Conservation (phyloP, 2,888 invertebrate species). For the Antitype chi region DNA sequence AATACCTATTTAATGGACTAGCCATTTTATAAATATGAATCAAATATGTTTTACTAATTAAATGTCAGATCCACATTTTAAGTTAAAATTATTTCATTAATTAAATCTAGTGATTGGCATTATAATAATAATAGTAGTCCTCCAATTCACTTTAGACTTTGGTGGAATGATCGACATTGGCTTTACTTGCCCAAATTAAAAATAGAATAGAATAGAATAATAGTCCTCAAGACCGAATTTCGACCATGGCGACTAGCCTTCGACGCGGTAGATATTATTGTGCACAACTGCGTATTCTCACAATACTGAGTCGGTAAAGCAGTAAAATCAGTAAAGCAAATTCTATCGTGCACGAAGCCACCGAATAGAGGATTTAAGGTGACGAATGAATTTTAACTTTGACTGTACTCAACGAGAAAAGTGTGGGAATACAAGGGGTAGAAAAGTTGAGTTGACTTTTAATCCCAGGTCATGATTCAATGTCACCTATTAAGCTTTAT, state of each 20-base stretch:
- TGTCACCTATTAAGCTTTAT: background rate
- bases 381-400: background rate
- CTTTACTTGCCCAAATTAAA: too few relatives aligned
- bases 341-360: background rate
- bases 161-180: too few relatives aligned
- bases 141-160: too few relatives aligned
- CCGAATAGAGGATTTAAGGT: background rate
- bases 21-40: too few relatives aligned
- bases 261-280: too few relatives aligned
- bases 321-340: background rate
- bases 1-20: too few relatives aligned
- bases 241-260: too few relatives aligned
- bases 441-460: conserved; percentile 17
- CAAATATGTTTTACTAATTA: background rate
- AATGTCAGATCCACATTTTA: background rate
- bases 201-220: too few relatives aligned
- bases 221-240: too few relatives aligned
- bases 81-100: background rate
- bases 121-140: too few relatives aligned
- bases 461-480: conserved; percentile 3
- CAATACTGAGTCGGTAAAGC: background rate
- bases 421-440: conserved; percentile 1
- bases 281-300: too few relatives aligned
- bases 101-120: background rate
- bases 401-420: background rate